Evolutionary conservation across 2,797 vertebrate species (phyloP), one percentile per base, ranked within the genome.

Genomic region (Orientallactaga sibirica): DNA sequence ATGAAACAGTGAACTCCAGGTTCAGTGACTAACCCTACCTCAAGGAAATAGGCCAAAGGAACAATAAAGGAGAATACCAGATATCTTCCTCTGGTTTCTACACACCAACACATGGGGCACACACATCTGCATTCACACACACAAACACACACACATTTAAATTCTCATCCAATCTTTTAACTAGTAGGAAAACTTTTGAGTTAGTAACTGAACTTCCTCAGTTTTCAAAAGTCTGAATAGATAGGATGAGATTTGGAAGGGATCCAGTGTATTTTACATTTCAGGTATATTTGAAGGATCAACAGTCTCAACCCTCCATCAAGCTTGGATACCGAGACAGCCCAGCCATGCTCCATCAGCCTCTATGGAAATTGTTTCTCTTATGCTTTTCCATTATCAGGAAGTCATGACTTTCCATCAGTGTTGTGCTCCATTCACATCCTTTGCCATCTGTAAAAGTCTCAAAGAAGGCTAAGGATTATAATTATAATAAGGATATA

Each of bases 221-320:
- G 41, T 83, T 90, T 86, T 87, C 43, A 77, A 93, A 91, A 83
- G 18, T 80, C 43, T 78, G 83, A 8, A 41, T 25, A 74, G 64
- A 71, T 73, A 15, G 9, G 70, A 84, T 71, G 48, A 80, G 29
- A 12, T 86, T 68, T 88, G 83, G 79, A 93, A 90, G 25, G 9
- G 20, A 73, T 61, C 71, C 5, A 43, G 4, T 58, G 4, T 2
- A 84, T 20, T 37, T 73, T 52, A 48, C 71, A 41, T 75, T 80
- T 76, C 87, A 55, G 22, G 5, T n/a, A 58, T 80, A 73, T 64
- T 66, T 67, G 16, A 64, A 76, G 24, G 9, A 79, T 25, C 29
- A 55, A 79, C 84, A 66, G 19, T 1, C 41, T 92, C 64, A 83
- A 48, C 27, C 10, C 86, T 55, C 5, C 55, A 58, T 16, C 11